phyloP scores from a whole-genome alignment of 1,140 invertebrate species.

The Acyrthosiphon pisum region DNA sequence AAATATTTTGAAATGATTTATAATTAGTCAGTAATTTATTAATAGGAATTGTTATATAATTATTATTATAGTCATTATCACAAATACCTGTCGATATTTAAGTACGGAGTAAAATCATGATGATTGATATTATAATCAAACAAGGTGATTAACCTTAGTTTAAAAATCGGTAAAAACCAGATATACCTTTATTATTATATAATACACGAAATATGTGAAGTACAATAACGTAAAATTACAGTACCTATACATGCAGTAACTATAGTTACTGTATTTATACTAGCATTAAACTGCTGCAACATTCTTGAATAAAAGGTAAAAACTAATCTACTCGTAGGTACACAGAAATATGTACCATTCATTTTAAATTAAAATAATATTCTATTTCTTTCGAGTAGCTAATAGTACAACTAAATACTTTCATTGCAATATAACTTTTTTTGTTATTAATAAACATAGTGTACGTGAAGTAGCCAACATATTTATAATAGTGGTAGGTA shows the following conservation, averaged over 20 bases:
- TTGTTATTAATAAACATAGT: neutral
- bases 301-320: neutral
- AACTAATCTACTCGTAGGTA: neutral
- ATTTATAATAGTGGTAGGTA: neutral
- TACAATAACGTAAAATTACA: neutral
- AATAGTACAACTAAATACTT: neutral
- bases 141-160: neutral
- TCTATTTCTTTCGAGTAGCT: neutral
- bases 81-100: neutral
- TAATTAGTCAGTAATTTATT: neutral
- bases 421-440: neutral
- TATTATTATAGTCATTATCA: neutral
- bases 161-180: neutral
- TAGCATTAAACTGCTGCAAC: neutral
- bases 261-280: neutral
- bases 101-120: neutral
- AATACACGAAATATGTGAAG: neutral
- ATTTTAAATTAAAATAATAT: neutral
- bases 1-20: neutral
- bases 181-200: neutral
- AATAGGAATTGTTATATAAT: neutral
- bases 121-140: neutral
- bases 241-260: too few species aligned
- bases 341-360: neutral
- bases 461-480: neutral